phyloP scores from a whole-genome alignment of 23 tunicate genomes.

The Corella eumyota region DNA sequence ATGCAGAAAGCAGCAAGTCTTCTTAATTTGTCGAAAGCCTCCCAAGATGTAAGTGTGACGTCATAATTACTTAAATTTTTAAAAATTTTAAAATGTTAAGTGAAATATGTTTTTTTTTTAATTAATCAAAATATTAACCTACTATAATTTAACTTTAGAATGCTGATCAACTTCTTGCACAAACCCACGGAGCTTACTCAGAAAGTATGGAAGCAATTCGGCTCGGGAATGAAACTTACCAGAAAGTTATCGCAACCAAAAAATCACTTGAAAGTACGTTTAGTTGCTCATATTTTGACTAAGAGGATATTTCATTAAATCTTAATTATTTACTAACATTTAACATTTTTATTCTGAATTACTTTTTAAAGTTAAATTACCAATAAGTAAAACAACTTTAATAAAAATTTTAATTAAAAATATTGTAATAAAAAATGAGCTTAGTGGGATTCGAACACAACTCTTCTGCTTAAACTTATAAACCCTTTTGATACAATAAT shows the following conservation, averaged over 20 bases:
- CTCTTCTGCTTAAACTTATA: too few relatives aligned
- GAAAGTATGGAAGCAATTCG: constrained; percentile 36
- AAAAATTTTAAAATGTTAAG: background rate
- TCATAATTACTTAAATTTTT: background rate
- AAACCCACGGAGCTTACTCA: constrained; percentile 38
- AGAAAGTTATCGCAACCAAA: constrained; percentile 29
- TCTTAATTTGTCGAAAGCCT: constrained; percentile 21
- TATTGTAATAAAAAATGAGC: too few relatives aligned
- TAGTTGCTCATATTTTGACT: too few relatives aligned
- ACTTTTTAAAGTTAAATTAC: too few relatives aligned
- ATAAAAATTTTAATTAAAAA: too few relatives aligned
- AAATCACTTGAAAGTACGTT: constrained; percentile 45
- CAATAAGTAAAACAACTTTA: too few relatives aligned
- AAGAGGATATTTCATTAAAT: too few relatives aligned
- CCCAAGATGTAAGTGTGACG: constrained; percentile 53
- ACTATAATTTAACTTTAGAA: constrained; percentile 16
- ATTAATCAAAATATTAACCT: background rate
- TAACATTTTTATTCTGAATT: too few relatives aligned
- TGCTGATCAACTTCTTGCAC: constrained; percentile 63
- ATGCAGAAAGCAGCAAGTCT: constrained; percentile 27
- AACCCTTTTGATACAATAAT: too few relatives aligned
- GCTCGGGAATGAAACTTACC: constrained; percentile 47
- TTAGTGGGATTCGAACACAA: too few relatives aligned
- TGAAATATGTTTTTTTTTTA: constrained; percentile 2
- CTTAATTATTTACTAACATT: too few relatives aligned